Evolutionary conservation across 2,888 invertebrate genomes (phyloP), one percentile per base, ranked within the genome.

Genomic region (Thereva nobilitata): DNA sequence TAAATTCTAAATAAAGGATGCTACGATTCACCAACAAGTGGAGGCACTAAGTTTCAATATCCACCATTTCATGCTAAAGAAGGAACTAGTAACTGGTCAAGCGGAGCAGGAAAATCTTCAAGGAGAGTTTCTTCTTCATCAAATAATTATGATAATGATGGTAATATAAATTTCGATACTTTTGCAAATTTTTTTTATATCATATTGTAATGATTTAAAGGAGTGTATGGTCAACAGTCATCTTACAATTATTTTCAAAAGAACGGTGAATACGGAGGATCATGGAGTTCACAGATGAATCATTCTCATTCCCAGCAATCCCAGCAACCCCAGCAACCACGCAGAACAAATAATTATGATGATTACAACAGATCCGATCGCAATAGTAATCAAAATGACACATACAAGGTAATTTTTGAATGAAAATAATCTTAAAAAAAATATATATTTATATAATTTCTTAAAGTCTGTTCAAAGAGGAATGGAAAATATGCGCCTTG

Each of bases 31-130:
- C 82, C 83, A 81, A 84, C 85, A 73, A 67, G 64, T 52, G 69
- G 69, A 52, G 69, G 67, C 12, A 86, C 87, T 69, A 91, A 92
- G 77, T 93, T 93, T 85, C 93, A 93, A 80, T 93, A 93, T 86
- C 92, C 94, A 83, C 90, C 92, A 77, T 95, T 94, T 83, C 93
- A 93, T 82, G 91, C 92, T 77, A 92, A 92, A 79, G 94, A 94
- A 83, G 76, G 56, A 34, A 64, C 23, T 23, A 23, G 52, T 53
- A 91, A 93, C 74, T 94, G 93, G 93, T 93, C 93, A 79, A 76
- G 91, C 91, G 79, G 93, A 92, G 82, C 89, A 90, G 55, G 63
- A 8, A 61, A 67, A 34, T 66, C 63, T 49, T 54, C 66, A 40
- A 57, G 63, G 38, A 59, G 68, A 59, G 50, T 67, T 50, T 49